Conservation (phyloP, 2,888 invertebrate species). For the Drosophila picticornis region DNA sequence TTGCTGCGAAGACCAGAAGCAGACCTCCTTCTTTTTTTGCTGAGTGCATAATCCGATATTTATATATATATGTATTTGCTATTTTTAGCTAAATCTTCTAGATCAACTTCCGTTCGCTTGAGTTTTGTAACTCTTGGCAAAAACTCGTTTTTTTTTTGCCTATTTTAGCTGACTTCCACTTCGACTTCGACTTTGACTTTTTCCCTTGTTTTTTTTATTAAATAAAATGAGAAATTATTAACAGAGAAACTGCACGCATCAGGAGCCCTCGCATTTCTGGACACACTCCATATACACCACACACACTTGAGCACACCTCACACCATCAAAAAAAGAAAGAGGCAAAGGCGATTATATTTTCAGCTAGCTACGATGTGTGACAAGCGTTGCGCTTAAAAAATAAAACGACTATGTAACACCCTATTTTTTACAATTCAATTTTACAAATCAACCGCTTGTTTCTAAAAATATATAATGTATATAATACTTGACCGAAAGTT, state of each 20-base stretch:
- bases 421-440: not conserved
- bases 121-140: not conserved
- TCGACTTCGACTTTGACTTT: not conserved
- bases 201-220: not conserved
- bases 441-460: not conserved
- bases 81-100: conserved; percentile 41
- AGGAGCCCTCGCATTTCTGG: not conserved
- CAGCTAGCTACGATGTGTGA: not conserved
- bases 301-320: not conserved
- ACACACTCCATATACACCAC: not conserved
- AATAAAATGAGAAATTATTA: conserved; percentile 13
- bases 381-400: not conserved
- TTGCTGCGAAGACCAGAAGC: not conserved
- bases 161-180: not conserved
- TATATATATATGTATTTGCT: no score
- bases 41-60: not conserved
- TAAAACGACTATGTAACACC: not conserved
- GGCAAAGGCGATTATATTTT: not conserved
- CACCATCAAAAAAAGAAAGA: not conserved
- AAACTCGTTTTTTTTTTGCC: conserved; percentile 11
- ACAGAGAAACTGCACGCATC: conserved; percentile 6
- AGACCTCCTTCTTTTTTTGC: not conserved
- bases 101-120: conserved; percentile 35
- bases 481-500: not conserved
- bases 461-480: not conserved